These are phyloP conservation scores for Felis chaus DNA, from an alignment of 2,113 vertebrate species.

Conservation along the genomic window DNA sequence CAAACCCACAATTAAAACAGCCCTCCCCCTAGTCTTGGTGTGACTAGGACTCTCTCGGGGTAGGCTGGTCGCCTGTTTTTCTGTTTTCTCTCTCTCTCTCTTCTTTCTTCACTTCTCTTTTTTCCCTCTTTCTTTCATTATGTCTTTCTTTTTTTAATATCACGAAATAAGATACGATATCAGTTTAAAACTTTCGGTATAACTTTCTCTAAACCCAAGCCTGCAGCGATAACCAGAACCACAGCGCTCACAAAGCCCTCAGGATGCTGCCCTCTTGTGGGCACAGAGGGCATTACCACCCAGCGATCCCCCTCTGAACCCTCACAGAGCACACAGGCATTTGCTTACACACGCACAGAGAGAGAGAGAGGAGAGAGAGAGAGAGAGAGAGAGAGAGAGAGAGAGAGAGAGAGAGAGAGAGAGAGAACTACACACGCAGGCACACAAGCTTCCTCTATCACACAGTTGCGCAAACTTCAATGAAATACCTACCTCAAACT, in stretches of 20 bases:
- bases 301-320: constrained; percentile 64
- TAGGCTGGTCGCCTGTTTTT: constrained; percentile 54
- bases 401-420: neutral
- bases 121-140: constrained; percentile 30
- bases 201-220: constrained; percentile 84
- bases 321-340: neutral
- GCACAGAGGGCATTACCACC: constrained; percentile 81
- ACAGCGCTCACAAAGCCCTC: constrained; percentile 57
- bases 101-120: neutral
- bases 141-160: constrained; percentile 42
- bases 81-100: neutral
- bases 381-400: neutral
- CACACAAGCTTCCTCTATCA: constrained; percentile 61
- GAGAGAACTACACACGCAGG: constrained; percentile 23
- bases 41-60: constrained; percentile 78
- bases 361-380: neutral
- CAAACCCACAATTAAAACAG: constrained; percentile 85
- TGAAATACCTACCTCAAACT: constrained; percentile 85
- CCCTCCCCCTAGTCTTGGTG: constrained; percentile 81
- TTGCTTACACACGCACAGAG: neutral
- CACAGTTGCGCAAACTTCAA: constrained; percentile 79
- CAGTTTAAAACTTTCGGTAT: constrained; percentile 86
- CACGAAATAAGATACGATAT: constrained; percentile 81
- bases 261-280: constrained; percentile 92
- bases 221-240: constrained; percentile 68